Evolutionary conservation across 2,113 vertebrate species (phyloP), one percentile per base, ranked within the genome.

Genomic region (Anarrhichthys ocellatus): DNA sequence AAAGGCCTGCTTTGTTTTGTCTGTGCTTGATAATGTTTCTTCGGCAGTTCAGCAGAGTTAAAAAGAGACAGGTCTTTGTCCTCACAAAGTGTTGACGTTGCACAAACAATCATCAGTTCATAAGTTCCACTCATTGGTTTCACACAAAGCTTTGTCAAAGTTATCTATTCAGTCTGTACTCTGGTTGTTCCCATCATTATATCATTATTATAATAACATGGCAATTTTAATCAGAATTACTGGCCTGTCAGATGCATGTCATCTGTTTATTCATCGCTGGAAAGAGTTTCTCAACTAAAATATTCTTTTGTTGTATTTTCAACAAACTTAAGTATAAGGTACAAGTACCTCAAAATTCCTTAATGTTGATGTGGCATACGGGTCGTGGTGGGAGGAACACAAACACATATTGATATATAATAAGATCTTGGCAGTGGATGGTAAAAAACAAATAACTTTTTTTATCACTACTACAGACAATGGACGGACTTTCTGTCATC

Each of bases 181-280:
- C 29, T 32, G 29, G 27, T 61, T 61, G 58, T 61, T 32, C 58
- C 58, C 27, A 34, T 32, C 58, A 17, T 32, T 9, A 61, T 18
- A 61, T 61, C 15, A 58, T 58, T 58, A 61, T 61, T 61, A 61
- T 32, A 61, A 61, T 61, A 61, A 61, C 58, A 61, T 34, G 58
- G 58, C 58, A 59, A 61, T 61, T 61, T 61, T 14, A 32, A 14
- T 58, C 24, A 29, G 58, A 61, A 61, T 58, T 61, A 32, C 14
- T 61, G 29, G 27, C 15, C 58, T 61, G 58, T 61, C 58, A 59
- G 56, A 59, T 59, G 56, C 56, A 61, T 18, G 27, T 61, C 58
- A 32, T 61, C 14, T 8, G 24, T 27, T 59, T 29, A 59, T 29
- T 32, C 15, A 61, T 32, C 18, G 58, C 27, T 32, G 7, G 15